A percentile compares a stretch with the other conserved stretches of the same genome.
Conservation (phyloP, 2,888 invertebrate genomes). For the Pollenia angustigena region DNA sequence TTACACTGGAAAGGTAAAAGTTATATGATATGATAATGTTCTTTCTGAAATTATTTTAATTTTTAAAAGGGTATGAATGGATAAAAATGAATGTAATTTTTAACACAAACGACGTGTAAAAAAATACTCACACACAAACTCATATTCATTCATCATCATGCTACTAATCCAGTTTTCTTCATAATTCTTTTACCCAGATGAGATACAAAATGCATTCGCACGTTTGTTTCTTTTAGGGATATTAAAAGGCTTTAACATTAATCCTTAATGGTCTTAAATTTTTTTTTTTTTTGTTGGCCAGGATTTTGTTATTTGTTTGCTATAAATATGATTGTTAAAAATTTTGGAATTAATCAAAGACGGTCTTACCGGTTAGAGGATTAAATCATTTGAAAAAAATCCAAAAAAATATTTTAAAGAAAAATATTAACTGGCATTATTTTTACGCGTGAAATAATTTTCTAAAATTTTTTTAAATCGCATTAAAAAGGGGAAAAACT, state of each 20-base stretch:
- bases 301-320: not conserved
- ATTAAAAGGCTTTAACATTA: not conserved
- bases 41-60: not conserved
- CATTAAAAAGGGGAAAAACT: no score
- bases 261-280: not conserved
- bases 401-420: no score
- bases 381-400: not conserved
- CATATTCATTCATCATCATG: not conserved
- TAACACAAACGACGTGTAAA: slow-evolving; percentile 2
- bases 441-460: no score
- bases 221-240: not conserved
- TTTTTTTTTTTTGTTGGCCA: not conserved
- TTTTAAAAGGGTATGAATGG: not conserved
- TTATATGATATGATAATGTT: not conserved
- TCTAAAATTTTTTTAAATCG: no score
- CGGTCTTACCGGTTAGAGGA: not conserved
- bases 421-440: no score
- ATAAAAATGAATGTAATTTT: not conserved
- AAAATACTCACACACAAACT: not conserved
- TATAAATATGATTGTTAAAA: not conserved
- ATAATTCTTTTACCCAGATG: no score
- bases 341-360: no score
- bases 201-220: not conserved
- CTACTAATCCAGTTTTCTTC: not conserved
- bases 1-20: not conserved